Evolutionary conservation across 2,888 invertebrate genomes (phyloP), one percentile per base, ranked within the genome.

Genomic region (Metopia argyrocephala): DNA sequence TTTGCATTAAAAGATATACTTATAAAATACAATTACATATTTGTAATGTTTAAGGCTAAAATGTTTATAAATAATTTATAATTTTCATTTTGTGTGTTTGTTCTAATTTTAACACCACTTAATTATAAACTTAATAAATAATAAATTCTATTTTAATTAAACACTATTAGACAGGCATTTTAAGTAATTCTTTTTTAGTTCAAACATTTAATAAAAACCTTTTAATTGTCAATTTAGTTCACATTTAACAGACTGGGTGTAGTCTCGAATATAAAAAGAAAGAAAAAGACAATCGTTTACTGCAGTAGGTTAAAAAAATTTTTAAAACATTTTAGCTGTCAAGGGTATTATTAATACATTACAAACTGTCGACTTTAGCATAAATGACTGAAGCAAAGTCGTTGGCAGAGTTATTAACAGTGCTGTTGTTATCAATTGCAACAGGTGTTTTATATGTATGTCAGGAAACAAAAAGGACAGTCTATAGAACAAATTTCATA

Each of bases 291-390:
- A 38, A 38, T 9, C 9, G 38, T 61, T n/a, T 15, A 15, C 15
- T 61, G 15, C 23, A 48, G 9, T 62, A 12, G 27, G 62, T 27
- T 48, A 27, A 52, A 3, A 27, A 68, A 66, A 65, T 48, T 76
- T 52, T 68, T 68, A 46, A 21, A 31, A 62, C 31, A 20, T 9
- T 61, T 61, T 25, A 9, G 56, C 9, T 54, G 31, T 28, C 46
- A 62, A 31, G 76, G 62, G 25, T 46, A 45, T 54, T 48, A 48
- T 76, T 64, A 54, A 56, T 62, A 69, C 9, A 61, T 52, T 38
- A 38, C 38, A 38, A 38, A 38, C 38, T 38, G 38, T 3, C 15
- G 38, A 15, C 38, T 3, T n/a, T 28, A 75, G 52, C 59, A 52
- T 12, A 12, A 15, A 38, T 38, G 38, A 38, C 38, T 38, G 38